Conservation (phyloP, 2,888 invertebrate genomes). For the Pterostichus madidus region DNA sequence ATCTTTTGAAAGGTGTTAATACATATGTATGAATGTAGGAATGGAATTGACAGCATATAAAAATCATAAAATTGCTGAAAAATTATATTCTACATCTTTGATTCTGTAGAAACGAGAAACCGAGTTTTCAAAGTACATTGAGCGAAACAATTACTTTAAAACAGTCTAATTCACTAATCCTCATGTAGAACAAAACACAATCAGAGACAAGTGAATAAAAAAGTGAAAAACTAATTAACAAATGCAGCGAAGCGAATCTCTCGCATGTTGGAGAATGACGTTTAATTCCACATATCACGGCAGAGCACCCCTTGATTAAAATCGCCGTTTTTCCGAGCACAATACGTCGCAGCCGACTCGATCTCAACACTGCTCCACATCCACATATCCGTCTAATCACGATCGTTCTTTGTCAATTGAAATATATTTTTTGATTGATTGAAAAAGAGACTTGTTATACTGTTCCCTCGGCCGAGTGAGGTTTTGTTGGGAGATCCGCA, state of each 20-base stretch:
- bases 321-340: conserved; percentile 50
- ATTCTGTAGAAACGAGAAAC: conserved; percentile 3
- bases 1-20: too few relatives aligned
- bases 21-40: too few relatives aligned
- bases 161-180: conserved; percentile 23
- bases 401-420: conserved; percentile 47
- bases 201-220: conserved; percentile 46
- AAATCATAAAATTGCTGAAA: not conserved
- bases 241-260: conserved; percentile 46
- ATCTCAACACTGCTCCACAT: conserved; percentile 16
- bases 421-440: conserved; percentile 61
- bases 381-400: conserved; percentile 57
- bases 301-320: conserved; percentile 60
- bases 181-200: not conserved
- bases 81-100: conserved; percentile 34
- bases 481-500: conserved; percentile 25
- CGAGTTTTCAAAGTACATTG: conserved; percentile 5
- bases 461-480: conserved; percentile 31
- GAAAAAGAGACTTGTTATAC: conserved; percentile 56
- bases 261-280: conserved; percentile 28
- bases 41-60: not conserved
- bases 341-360: conserved; percentile 18
- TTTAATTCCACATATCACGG: conserved; percentile 61
- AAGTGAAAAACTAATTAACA: conserved; percentile 54
- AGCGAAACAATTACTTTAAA: conserved; percentile 23